Evolutionary conservation across 2,113 vertebrate species (phyloP).

Genomic region (Nibea albiflora): DNA sequence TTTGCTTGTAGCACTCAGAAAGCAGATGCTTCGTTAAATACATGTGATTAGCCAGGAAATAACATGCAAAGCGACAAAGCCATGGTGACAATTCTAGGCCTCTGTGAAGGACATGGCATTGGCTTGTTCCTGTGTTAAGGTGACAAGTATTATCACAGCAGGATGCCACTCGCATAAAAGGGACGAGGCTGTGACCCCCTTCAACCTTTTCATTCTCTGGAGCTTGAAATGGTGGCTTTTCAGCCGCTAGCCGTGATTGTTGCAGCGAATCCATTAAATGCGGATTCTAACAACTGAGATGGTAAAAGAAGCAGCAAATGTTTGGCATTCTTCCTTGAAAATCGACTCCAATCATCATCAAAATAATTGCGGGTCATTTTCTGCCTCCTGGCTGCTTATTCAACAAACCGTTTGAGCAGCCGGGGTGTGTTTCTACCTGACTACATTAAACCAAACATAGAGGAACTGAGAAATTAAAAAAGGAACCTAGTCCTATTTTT

Average conservation of each 20-base stretch:
- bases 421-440: background rate
- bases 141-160: conserved; percentile 54
- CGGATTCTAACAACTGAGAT: background rate
- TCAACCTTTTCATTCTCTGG: conserved; percentile 24
- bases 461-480: conserved; percentile 17
- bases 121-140: conserved; percentile 71
- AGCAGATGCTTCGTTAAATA: background rate
- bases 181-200: conserved; percentile 24
- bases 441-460: background rate
- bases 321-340: background rate
- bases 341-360: background rate
- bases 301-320: no score
- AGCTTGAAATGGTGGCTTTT: background rate
- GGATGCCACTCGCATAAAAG: conserved; percentile 19
- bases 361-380: background rate
- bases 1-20: background rate
- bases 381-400: background rate
- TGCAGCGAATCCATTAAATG: background rate
- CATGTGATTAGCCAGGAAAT: conserved; percentile 24
- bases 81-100: conserved; percentile 27
- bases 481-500: background rate
- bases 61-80: conserved; percentile 10
- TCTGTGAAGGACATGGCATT: conserved; percentile 58
- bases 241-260: background rate
- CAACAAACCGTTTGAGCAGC: background rate